Base-by-base conservation (phyloP, 2,797 vertebrate species). In the Alca torda region DNA sequence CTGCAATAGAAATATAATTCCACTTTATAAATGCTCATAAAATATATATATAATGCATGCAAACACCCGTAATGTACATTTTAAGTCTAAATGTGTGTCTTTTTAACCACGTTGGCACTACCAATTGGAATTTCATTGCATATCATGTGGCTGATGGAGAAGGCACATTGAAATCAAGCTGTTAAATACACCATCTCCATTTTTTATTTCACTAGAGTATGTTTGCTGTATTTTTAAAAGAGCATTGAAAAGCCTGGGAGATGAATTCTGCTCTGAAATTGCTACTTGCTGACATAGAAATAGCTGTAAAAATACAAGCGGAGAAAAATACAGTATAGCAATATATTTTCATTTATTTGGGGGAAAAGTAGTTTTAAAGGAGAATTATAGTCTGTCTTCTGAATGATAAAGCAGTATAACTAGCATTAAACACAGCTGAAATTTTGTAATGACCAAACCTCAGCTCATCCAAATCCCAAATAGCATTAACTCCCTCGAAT, bases 331-430 rank as follows among this genome's bases (percentile, higher is more conserved):
- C 68, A 68, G 70, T 57, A 50, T 48, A 83, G 95, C 93, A 90
- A 90, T 96, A 94, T 79, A 91, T 96, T 96, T 96, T 96, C 92
- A 93, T 96, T 97, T 96, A 89, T 95, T 95, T 91, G 63, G 39
- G 72, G 48, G 43, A 25, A 94, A 96, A 93, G 83, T 90, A 80
- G 89, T 95, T 97, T 84, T 90, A 93, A 94, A 86, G 89, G 85
- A 94, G 93, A 96, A 88, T 96, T 97, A 97, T 82, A 68, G 85
- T 74, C 91, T 90, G 83, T 93, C 91, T 88, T 82, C 70, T 87
- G 95, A 95, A 96, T 96, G 92, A 96, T 95, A 94, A 95, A 95
- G 87, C 85, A 79, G 91, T 91, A 48, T 87, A 95, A 93, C 74
- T 88, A 90, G 80, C 89, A 89, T 95, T 97, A 95, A 96, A 95